Evolutionary conservation across 2,113 vertebrate species (phyloP), one percentile per base, ranked within the genome.

Genomic region (Rhegmatorhina hoffmannsi): DNA sequence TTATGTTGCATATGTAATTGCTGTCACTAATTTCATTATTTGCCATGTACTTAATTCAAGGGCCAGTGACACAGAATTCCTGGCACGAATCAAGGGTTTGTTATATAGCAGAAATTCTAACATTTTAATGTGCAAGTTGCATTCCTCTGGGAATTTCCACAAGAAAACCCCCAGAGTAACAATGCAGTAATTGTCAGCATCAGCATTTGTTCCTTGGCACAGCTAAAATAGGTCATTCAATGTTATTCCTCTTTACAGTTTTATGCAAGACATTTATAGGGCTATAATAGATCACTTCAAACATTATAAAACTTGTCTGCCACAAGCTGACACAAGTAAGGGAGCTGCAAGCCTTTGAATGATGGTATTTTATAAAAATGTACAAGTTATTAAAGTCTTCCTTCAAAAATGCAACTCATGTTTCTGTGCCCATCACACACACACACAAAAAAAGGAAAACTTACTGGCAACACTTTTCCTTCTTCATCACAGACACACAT

Each of bases 401-500:
- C 11, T 69, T 64, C 18, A 47, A 11, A 47, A 72, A 53, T 36
- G 4, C 20, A 74, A 19, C 60, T 92, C 14, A 3, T 33, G 11
- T 84, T 78, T 72, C 31, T 36, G 17, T 20, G 13, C 20, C 33
- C 3, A 33, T 47, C 15, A 60, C 6, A 17, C 11, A 64, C 24
- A 14, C 21, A 63, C 36, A 52, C 6, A 18, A 18, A 21, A 60
- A 46, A 52, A 6, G 12, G 1, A 59, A 62, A 79, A 95, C 98
- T 98, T 97, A 99, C 99, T 79, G 98, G 98, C 72, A 99, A 97
- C 15, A 98, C 96, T 97, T 99, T 99, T 90, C 99, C 99, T 33
- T 99, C 99, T 95, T 99, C 98, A 11, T 99, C 98, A 74, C 99
- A 99, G 93, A 99, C 99, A 97, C 98, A 99, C 99, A 99, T 98